These are phyloP conservation scores for Prionailurus bengalensis DNA, from an alignment of 2,113 vertebrate genomes.

Conservation along the genomic window DNA sequence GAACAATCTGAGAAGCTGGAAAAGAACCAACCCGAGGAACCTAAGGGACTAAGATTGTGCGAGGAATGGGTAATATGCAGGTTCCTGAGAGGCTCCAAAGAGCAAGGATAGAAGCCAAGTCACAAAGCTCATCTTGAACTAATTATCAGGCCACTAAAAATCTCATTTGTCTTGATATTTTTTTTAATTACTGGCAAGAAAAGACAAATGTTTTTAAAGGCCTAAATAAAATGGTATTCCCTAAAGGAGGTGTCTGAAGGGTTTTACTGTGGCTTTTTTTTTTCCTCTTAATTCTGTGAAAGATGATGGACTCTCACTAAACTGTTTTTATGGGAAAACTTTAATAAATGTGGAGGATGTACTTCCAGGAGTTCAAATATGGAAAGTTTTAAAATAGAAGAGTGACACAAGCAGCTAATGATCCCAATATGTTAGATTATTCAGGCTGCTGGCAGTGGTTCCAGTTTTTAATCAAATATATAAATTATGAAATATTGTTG, in stretches of 20 bases:
- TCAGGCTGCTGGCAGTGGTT: slow-evolving; percentile 55
- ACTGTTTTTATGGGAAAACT: slow-evolving; percentile 64
- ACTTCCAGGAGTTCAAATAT: slow-evolving; percentile 64
- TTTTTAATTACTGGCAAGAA: slow-evolving; percentile 39
- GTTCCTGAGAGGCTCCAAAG: neutral
- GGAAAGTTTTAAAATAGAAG: slow-evolving; percentile 80
- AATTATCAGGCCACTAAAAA: slow-evolving; percentile 25
- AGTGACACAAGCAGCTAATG: slow-evolving; percentile 68
- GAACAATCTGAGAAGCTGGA: neutral
- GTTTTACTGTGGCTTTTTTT: neutral
- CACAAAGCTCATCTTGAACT: slow-evolving; percentile 6
- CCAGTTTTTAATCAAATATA: slow-evolving; percentile 70
- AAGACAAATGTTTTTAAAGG: slow-evolving; percentile 41
- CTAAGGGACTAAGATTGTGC: neutral
- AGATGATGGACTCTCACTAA: slow-evolving; percentile 52
- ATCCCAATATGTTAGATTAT: slow-evolving; percentile 52
- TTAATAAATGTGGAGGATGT: slow-evolving; percentile 58
- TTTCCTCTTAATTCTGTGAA: neutral
- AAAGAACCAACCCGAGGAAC: neutral
- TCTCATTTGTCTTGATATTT: slow-evolving; percentile 60
- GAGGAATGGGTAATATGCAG: neutral
- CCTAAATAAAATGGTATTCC: slow-evolving; percentile 50
- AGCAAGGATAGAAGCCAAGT: slow-evolving; percentile 1
- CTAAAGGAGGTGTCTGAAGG: neutral
- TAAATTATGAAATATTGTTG: slow-evolving; percentile 76